Evolutionary conservation across 1,140 invertebrate genomes (phyloP).

Genomic region (Dendroctonus ponderosae): DNA sequence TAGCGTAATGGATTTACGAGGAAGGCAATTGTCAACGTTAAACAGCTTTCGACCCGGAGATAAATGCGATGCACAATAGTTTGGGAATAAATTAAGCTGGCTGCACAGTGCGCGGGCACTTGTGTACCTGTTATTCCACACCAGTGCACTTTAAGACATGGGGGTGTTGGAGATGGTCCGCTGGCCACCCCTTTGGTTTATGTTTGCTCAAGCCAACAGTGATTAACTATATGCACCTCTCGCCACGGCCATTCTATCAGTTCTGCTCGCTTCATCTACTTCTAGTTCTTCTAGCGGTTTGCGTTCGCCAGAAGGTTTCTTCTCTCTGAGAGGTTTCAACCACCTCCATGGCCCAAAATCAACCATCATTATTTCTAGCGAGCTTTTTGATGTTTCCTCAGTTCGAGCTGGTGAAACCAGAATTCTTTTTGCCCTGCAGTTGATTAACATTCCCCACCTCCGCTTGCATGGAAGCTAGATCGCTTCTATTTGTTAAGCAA

Average conservation of each 20-base stretch:
- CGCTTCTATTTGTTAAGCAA: constrained; percentile 41
- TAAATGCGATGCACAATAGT: constrained; percentile 38
- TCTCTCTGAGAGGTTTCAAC: no score
- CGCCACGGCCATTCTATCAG: no score
- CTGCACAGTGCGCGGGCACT: constrained; percentile 30
- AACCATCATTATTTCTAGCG: no score
- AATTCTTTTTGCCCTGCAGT: no score
- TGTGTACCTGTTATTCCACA: constrained; percentile 39
- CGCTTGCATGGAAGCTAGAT: constrained; percentile 10
- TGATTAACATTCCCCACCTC: neutral
- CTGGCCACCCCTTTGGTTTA: constrained; percentile 5
- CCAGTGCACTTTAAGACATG: constrained; percentile 22
- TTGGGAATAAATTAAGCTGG: constrained; percentile 38
- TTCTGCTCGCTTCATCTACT: no score
- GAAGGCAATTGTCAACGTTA: constrained; percentile 36
- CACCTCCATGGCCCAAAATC: no score
- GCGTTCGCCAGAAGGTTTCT: no score
- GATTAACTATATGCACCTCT: constrained; percentile 5
- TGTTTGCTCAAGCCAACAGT: constrained; percentile 9
- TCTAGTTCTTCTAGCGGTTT: no score
- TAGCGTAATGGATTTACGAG: constrained; percentile 30
- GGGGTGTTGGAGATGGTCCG: constrained; percentile 7
- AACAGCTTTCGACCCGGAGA: constrained; percentile 36
- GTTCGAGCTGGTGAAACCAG: no score
- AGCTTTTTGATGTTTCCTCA: no score